Conservation (phyloP, 2,797 vertebrate species). For the Catostomus latipinnis region DNA sequence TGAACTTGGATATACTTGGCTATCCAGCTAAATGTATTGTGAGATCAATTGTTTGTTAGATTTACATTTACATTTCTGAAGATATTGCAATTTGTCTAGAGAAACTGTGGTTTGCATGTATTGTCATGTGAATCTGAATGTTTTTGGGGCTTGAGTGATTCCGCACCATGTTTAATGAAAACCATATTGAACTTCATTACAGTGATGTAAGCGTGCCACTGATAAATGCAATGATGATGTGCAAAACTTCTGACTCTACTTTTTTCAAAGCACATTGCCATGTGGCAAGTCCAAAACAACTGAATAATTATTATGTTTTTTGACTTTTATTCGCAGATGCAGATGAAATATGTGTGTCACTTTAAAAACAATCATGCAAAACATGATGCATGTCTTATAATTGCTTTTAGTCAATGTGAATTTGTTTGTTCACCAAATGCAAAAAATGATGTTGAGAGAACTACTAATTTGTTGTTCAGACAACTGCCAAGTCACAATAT, state of each 20-base stretch:
- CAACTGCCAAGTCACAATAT: too few relatives aligned
- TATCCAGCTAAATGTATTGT: background rate
- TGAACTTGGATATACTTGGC: background rate
- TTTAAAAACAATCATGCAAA: too few relatives aligned
- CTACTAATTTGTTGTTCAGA: too few relatives aligned
- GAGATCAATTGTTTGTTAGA: too few relatives aligned
- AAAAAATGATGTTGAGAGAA: too few relatives aligned
- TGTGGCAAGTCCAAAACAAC: background rate
- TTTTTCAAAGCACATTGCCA: background rate
- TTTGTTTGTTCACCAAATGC: too few relatives aligned
- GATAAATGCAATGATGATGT: constrained; percentile 15
- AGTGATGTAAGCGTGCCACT: background rate
- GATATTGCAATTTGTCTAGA: background rate
- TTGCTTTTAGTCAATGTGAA: too few relatives aligned
- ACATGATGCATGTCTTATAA: too few relatives aligned
- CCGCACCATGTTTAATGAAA: background rate
- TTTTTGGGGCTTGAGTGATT: background rate
- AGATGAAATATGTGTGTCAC: background rate
- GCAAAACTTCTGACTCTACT: background rate
- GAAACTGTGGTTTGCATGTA: constrained; percentile 10
- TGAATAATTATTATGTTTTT: background rate
- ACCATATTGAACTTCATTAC: background rate
- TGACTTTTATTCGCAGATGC: background rate
- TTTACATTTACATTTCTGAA: background rate
- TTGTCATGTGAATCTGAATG: background rate